phyloP scores from a whole-genome alignment of 2,113 vertebrate genomes.

The Laticauda laticaudata region DNA sequence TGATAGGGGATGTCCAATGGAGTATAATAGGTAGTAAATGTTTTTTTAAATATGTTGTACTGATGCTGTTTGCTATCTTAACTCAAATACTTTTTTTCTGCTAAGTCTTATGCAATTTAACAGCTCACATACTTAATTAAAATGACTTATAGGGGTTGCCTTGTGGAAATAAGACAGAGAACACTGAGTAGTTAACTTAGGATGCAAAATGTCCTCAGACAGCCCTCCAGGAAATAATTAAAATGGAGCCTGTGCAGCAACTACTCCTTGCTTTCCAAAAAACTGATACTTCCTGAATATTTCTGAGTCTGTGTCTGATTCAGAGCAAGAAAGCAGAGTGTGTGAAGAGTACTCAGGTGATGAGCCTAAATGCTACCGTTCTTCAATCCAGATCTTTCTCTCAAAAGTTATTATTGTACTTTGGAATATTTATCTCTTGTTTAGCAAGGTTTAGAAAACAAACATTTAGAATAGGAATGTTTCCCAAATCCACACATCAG shows the following conservation, averaged over 20 bases:
- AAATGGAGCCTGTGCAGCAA: slow-evolving; percentile 2
- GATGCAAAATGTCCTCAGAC: background rate
- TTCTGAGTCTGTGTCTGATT: background rate
- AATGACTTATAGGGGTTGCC: background rate
- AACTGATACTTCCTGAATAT: slow-evolving; percentile 11
- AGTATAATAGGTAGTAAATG: background rate
- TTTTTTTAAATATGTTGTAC: background rate
- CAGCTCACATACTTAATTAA: background rate
- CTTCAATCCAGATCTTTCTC: background rate
- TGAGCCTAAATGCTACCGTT: background rate
- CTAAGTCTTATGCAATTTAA: background rate
- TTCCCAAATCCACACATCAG: background rate
- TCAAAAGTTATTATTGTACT: background rate
- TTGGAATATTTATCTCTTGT: background rate
- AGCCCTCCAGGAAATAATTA: slow-evolving; percentile 19
- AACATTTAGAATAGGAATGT: background rate
- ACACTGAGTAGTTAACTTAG: background rate
- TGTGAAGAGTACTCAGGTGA: background rate
- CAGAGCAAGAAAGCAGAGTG: background rate
- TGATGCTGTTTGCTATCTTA: background rate
- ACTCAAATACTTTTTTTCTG: background rate
- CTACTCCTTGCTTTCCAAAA: background rate
- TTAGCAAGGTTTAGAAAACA: background rate
- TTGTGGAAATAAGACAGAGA: background rate
- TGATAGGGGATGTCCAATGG: background rate